Evolutionary conservation across 1,140 invertebrate species (phyloP).

Genomic region (Drosophila sturtevanti): DNA sequence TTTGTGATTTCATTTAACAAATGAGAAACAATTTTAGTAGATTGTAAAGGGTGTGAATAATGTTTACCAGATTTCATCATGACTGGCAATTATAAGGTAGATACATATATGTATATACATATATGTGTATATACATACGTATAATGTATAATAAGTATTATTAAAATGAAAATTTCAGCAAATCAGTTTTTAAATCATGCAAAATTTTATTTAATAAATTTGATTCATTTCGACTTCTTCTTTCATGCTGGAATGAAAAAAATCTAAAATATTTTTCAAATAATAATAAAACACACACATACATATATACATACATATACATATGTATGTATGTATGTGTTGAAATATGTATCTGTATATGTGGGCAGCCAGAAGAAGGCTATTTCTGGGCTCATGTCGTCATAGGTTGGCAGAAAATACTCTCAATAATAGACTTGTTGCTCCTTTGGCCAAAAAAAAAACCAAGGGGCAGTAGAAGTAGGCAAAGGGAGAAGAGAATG

Average conservation of each 20-base stretch:
- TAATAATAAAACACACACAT: neutral
- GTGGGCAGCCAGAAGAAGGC: slow-evolving; percentile 18
- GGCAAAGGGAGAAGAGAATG: neutral
- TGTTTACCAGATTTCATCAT: slow-evolving; percentile 5
- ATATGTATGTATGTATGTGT: no score
- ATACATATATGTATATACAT: no score
- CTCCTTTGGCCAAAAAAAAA: slow-evolving; percentile 12
- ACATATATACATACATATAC: neutral
- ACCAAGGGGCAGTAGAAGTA: no score
- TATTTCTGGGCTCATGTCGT: slow-evolving; percentile 68
- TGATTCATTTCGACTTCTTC: neutral
- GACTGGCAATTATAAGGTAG: neutral
- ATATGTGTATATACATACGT: no score
- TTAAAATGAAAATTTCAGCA: neutral
- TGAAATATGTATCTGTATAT: slow-evolving; percentile 4
- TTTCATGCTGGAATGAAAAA: neutral
- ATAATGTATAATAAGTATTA: no score
- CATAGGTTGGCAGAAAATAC: slow-evolving; percentile 48
- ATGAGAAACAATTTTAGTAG: no score
- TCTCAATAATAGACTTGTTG: slow-evolving; percentile 35
- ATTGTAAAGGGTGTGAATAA: slow-evolving; percentile 38
- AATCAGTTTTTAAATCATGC: neutral
- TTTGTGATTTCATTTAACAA: no score
- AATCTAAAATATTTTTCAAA: neutral
- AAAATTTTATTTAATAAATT: neutral